Evolutionary conservation across 2,888 invertebrate genomes (phyloP).

Genomic region (Cephus rjabovi): DNA sequence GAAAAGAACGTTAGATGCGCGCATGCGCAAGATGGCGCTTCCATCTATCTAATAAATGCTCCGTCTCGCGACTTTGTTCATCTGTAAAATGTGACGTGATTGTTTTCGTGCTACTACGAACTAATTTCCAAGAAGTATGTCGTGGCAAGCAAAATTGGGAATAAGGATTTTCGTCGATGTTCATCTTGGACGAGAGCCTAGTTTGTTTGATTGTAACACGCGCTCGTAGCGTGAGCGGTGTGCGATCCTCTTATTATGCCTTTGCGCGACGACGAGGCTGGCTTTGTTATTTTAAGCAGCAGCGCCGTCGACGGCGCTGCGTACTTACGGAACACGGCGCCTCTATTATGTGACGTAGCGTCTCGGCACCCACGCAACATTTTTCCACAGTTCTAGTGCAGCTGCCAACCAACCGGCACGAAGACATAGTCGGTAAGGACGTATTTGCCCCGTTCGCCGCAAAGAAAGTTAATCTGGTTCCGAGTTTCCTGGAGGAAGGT

Average conservation of each 20-base stretch:
- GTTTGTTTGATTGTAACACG: background rate
- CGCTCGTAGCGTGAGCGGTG: background rate
- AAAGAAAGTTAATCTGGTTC: background rate
- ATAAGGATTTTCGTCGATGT: background rate
- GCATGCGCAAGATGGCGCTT: background rate
- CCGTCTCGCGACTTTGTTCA: background rate
- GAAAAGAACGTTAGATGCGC: background rate
- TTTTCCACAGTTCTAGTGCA: background rate
- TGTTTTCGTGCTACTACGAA: background rate
- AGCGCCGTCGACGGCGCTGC: background rate
- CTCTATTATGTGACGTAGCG: slow-evolving; percentile 38
- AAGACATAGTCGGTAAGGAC: background rate
- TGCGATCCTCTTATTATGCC: background rate
- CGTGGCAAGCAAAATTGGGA: background rate
- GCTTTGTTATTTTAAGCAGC: slow-evolving; percentile 7
- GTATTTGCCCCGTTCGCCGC: background rate
- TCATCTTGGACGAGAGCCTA: slow-evolving; percentile 2
- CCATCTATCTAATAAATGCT: background rate
- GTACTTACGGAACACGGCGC: slow-evolving; percentile 35
- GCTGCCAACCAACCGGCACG: background rate
- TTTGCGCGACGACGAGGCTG: background rate
- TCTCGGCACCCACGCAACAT: slow-evolving; percentile 46
- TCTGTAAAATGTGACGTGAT: background rate
- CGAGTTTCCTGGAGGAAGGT: background rate
- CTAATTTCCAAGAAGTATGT: background rate